phyloP scores from a whole-genome alignment of 2,113 vertebrate genomes.

The Crotalus horridus region DNA sequence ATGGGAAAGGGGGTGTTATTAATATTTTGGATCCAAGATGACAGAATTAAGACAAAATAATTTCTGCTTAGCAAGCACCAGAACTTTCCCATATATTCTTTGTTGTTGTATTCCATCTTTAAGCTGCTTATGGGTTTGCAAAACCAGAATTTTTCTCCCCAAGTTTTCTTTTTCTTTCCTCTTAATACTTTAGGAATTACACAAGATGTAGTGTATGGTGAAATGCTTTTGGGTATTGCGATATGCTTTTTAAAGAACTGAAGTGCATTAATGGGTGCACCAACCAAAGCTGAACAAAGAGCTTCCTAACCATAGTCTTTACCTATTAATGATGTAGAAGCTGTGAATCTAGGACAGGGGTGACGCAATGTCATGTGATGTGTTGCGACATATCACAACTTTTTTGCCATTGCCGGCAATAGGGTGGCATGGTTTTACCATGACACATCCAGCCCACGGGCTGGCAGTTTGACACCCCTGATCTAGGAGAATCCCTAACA shows the following conservation, averaged over 20 bases:
- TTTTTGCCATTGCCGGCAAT: not conserved
- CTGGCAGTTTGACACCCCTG: no score
- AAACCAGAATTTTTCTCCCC: not conserved
- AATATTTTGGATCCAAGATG: slow-evolving; percentile 1
- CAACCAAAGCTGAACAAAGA: not conserved
- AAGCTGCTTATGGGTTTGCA: not conserved
- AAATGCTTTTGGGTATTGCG: no score
- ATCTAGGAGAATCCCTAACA: not conserved
- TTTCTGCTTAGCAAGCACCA: not conserved
- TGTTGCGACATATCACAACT: not conserved
- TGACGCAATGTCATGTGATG: not conserved
- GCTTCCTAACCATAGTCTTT: not conserved
- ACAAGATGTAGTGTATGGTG: not conserved
- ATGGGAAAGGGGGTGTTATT: not conserved
- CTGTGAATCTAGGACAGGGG: not conserved
- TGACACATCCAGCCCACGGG: no score
- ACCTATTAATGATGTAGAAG: not conserved
- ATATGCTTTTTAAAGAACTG: not conserved
- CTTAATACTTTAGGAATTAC: not conserved
- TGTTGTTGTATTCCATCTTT: not conserved
- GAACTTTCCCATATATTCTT: not conserved
- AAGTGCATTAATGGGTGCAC: not conserved
- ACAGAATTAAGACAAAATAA: not conserved
- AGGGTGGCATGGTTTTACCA: no score
- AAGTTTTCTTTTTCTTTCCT: not conserved